Base-by-base conservation (phyloP, 2,888 invertebrate species). In the Tetragonula carbonaria region DNA sequence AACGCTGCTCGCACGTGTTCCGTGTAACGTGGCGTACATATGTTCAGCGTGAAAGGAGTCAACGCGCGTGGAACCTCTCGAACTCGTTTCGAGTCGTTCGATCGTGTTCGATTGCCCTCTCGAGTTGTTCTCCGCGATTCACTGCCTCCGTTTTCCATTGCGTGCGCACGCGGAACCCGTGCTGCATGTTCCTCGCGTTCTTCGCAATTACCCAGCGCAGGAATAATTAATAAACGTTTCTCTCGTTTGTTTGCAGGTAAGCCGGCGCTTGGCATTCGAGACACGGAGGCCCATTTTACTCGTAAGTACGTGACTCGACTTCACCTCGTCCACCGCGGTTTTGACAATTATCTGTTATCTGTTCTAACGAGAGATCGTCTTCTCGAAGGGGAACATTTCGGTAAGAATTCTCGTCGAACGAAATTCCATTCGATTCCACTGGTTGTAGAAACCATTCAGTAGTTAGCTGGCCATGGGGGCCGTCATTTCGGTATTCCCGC, bases 231-330 rank as follows among this genome's bases (percentile, higher is more conserved):
- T 57, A 65, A 78, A 62, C 73, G 63, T 78, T 68, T 63, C 71
- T 72, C 66, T 68, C 76, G 66, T 74, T 77, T 86, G 84, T 89
- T 87, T 57, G 45, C 86, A 89, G 89, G 88, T 89, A 87, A 89
- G 89, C 65, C 78, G 53, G 66, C 18, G 51, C 45, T 51, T n/a
- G 21, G 23, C 67, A 77, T 74, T 84, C 84, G 13, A 74, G 11
- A 62, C 79, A 65, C 86, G 28, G 28, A 0, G 84, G 68, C 21
- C 74, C 38, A 28, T 28, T 50, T 66, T 79, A 66, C 74, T 78
- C 80, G 80, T 85, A 74, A 84, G 84, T 85, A 85, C 76, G 85
- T 84, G 79, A 85, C 80, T 57, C 55, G 74, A 80, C 73, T 76
- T 71, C 57, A 21, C 57, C 16, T 53, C 11, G 8, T 2, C 16